Percentiles rank a stretch among this genome's conserved stretches.
Evolutionary conservation across 2,888 invertebrate species (phyloP).

Genomic region (Agrotis exclamationis): DNA sequence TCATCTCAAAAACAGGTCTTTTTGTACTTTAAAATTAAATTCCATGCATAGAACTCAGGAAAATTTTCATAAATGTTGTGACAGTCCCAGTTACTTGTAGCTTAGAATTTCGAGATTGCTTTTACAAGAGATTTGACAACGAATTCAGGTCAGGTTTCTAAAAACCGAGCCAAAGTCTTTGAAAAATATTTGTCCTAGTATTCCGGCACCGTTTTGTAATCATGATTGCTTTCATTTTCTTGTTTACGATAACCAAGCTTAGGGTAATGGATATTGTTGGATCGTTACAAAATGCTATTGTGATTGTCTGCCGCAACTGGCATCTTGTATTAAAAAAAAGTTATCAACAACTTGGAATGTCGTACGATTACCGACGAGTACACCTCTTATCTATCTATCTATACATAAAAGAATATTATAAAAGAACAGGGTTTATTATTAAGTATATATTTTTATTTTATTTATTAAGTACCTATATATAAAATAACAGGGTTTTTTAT

Average conservation of each 20-base stretch:
- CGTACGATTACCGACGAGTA: too few species aligned
- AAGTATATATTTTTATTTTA: too few species aligned
- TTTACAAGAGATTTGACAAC: background rate
- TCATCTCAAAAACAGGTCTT: too few species aligned
- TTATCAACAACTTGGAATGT: background rate
- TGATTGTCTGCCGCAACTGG: background rate
- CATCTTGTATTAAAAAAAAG: background rate
- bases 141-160: background rate
- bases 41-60: background rate
- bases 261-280: background rate
- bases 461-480: too few species aligned
- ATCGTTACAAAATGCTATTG: constrained; percentile 10
- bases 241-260: constrained; percentile 10
- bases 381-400: too few species aligned
- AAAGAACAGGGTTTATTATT: too few species aligned
- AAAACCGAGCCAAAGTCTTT: background rate
- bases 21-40: too few species aligned
- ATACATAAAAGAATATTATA: too few species aligned
- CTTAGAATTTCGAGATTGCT: too few species aligned
- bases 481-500: too few species aligned
- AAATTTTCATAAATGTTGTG: background rate
- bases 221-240: background rate
- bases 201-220: constrained; percentile 2
- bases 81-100: background rate
- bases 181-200: background rate